Percentiles rank a stretch among this genome's conserved stretches.
These are phyloP conservation scores for Coptodon bakossiorum DNA, from an alignment of 2,113 vertebrate genomes.

Conservation along the genomic window DNA sequence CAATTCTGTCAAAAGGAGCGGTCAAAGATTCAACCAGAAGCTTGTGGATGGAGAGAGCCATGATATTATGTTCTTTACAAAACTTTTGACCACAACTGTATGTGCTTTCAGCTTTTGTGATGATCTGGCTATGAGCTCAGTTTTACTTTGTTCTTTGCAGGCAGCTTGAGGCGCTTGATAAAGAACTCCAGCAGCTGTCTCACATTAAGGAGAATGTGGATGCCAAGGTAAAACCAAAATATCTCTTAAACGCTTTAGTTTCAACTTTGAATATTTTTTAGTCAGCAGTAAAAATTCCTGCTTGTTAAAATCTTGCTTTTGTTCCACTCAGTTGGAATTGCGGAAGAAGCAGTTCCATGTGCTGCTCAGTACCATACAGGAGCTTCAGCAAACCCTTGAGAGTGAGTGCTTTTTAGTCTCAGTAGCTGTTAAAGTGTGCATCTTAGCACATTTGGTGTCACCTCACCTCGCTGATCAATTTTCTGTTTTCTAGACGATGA, in stretches of 20 bases:
- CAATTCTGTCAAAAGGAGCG: neutral
- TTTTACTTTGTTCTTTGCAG: constrained; percentile 58
- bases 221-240: constrained; percentile 81
- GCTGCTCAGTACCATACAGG: constrained; percentile 95
- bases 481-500: constrained; percentile 82
- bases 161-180: constrained; percentile 90
- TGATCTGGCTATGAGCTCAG: neutral
- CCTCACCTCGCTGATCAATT: neutral
- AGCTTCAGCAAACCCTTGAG: constrained; percentile 95
- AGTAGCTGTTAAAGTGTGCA: neutral
- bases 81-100: neutral
- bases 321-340: constrained; percentile 80
- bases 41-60: neutral
- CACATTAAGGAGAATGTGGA: constrained; percentile 95
- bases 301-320: neutral
- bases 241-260: neutral
- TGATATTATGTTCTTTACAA: neutral
- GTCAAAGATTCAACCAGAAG: neutral
- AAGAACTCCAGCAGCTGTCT: constrained; percentile 93
- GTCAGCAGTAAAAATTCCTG: neutral
- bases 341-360: constrained; percentile 98
- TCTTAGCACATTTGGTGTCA: neutral
- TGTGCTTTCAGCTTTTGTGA: neutral
- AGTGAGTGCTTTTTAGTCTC: constrained; percentile 75
- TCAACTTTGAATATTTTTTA: neutral